These are phyloP conservation scores for Probosciger aterrimus DNA, from an alignment of 2,113 vertebrate species.

Conservation along the genomic window DNA sequence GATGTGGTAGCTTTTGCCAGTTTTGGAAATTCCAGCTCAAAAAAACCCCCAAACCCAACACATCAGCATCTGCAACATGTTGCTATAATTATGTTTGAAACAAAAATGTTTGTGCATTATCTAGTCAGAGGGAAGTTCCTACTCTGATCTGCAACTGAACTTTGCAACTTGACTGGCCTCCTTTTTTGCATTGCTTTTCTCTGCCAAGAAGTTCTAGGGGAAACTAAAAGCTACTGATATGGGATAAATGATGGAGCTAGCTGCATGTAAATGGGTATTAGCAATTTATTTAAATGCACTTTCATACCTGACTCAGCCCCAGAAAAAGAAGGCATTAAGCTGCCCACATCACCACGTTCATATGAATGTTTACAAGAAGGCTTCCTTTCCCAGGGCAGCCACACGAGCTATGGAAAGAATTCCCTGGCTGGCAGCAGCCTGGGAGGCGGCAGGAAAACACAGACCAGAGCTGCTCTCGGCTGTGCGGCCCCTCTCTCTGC, in stretches of 20 bases:
- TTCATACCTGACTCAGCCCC: neutral
- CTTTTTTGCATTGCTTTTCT: neutral
- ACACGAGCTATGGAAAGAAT: neutral
- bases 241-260: neutral
- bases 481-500: neutral
- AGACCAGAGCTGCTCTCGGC: neutral
- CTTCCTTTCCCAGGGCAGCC: neutral
- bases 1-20: constrained; percentile 36
- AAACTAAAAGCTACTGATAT: neutral
- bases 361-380: neutral
- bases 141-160: neutral
- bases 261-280: neutral
- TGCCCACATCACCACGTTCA: neutral
- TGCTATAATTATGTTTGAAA: constrained; percentile 5
- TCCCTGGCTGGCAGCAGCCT: constrained; percentile 15
- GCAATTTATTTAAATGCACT: neutral
- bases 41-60: neutral
- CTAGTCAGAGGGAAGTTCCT: neutral
- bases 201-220: neutral
- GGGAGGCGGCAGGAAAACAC: neutral
- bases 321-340: neutral
- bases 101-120: neutral
- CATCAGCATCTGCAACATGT: neutral
- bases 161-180: neutral
- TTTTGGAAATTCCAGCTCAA: neutral